phyloP scores from a whole-genome alignment of 2,797 vertebrate species.

The Sternarchorhynchus goeldii region DNA sequence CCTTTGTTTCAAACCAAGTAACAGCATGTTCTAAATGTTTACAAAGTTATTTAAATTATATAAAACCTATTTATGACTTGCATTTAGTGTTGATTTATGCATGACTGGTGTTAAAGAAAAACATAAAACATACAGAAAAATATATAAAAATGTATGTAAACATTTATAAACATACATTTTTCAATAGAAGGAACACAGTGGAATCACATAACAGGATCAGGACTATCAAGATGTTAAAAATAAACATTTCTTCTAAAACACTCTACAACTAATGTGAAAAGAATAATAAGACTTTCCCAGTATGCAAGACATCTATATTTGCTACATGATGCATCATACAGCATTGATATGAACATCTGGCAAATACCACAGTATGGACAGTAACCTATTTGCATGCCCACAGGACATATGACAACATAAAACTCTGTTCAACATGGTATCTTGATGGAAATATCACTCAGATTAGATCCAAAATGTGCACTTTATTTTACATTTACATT shows the following conservation, averaged over 20 bases:
- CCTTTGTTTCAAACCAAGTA: slow-evolving; percentile 47
- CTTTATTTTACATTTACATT: no score
- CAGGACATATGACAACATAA: not conserved
- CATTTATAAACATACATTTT: slow-evolving; percentile 9
- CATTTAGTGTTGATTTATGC: not conserved
- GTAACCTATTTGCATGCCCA: no score
- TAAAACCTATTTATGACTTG: slow-evolving; percentile 21
- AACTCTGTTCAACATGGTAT: no score
- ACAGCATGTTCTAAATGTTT: slow-evolving; percentile 45
- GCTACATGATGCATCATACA: no score
- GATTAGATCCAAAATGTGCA: not conserved
- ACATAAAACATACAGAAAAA: not conserved
- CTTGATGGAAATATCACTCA: not conserved
- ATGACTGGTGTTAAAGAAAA: not conserved
- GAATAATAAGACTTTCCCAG: not conserved
- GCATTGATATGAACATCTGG: not conserved
- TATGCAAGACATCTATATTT: not conserved
- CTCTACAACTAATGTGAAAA: not conserved
- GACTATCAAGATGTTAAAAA: not conserved
- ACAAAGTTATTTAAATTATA: slow-evolving; percentile 36
- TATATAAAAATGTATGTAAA: not conserved
- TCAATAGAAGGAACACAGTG: not conserved
- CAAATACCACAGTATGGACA: not conserved
- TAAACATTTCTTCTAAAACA: no score
- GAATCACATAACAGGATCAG: not conserved